Percentiles rank a stretch among this genome's conserved stretches.
These are phyloP conservation scores for Champsocephalus esox DNA, from an alignment of 2,797 vertebrate species.

Conservation along the genomic window DNA sequence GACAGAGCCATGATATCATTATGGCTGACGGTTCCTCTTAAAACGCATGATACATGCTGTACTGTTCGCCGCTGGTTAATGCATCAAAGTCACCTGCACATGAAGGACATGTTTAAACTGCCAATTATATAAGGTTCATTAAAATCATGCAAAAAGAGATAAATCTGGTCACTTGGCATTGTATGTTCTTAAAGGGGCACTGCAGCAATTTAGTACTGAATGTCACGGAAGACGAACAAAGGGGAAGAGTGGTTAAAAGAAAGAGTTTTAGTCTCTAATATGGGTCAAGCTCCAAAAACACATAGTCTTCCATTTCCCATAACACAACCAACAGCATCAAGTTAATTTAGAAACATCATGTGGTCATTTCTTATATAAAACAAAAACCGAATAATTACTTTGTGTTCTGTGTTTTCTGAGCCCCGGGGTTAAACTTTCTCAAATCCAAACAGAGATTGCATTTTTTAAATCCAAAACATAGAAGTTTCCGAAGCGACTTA, in stretches of 20 bases:
- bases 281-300: background rate
- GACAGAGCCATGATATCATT: constrained; percentile 81
- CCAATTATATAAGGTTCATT: constrained; percentile 13
- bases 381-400: constrained; percentile 2
- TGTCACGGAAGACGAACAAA: background rate
- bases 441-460: background rate
- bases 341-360: background rate
- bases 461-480: too few relatives aligned
- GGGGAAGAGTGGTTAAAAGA: background rate
- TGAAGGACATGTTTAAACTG: constrained; percentile 1
- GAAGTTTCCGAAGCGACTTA: too few relatives aligned
- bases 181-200: constrained; percentile 12
- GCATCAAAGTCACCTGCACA: constrained; percentile 26
- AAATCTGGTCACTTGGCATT: constrained; percentile 30
- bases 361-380: background rate
- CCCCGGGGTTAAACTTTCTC: background rate
- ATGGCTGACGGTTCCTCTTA: constrained; percentile 55
- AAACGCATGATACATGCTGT: constrained; percentile 32
- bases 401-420: constrained; percentile 3
- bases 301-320: background rate
- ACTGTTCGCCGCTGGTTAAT: constrained; percentile 10
- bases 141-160: constrained; percentile 23
- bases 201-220: background rate
- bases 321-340: background rate
- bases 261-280: background rate